phyloP scores from a whole-genome alignment of 2,113 vertebrate species.

The Oncorhynchus kisutch region DNA sequence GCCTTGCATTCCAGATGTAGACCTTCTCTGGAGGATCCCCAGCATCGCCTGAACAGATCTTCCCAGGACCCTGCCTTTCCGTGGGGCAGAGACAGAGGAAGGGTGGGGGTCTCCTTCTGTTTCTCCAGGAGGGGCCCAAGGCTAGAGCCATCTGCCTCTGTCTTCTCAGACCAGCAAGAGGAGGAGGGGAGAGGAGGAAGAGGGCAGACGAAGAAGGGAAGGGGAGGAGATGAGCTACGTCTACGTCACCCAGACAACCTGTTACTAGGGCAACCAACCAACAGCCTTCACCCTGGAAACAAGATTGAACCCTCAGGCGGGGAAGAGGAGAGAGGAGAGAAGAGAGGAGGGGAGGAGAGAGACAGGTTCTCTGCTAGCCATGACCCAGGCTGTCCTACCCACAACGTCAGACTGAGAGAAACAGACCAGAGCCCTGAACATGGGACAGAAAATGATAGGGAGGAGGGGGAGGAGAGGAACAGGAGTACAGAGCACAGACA shows the following conservation, averaged over 20 bases:
- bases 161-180: slow-evolving; percentile 88
- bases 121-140: slow-evolving; percentile 91
- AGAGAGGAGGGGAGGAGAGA: slow-evolving; percentile 8
- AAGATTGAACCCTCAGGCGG: neutral
- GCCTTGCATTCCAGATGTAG: neutral
- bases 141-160: slow-evolving; percentile 92
- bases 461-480: slow-evolving; percentile 21
- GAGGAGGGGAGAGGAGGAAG: slow-evolving; percentile 72
- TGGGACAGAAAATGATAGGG: slow-evolving; percentile 20
- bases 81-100: slow-evolving; percentile 55
- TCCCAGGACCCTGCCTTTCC: slow-evolving; percentile 56
- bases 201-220: too few species aligned
- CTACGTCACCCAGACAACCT: too few species aligned
- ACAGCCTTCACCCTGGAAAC: neutral
- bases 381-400: neutral
- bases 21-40: neutral
- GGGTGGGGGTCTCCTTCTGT: slow-evolving; percentile 90
- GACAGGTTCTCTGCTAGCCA: neutral
- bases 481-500: neutral
- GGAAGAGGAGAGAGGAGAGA: neutral
- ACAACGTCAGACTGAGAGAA: slow-evolving; percentile 24
- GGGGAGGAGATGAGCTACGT: slow-evolving; percentile 1
- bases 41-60: slow-evolving; percentile 2
- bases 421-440: slow-evolving; percentile 23
- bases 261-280: neutral